Evolutionary conservation across 2,888 invertebrate genomes (phyloP).

Genomic region (Aphidoletes aphidimyza): DNA sequence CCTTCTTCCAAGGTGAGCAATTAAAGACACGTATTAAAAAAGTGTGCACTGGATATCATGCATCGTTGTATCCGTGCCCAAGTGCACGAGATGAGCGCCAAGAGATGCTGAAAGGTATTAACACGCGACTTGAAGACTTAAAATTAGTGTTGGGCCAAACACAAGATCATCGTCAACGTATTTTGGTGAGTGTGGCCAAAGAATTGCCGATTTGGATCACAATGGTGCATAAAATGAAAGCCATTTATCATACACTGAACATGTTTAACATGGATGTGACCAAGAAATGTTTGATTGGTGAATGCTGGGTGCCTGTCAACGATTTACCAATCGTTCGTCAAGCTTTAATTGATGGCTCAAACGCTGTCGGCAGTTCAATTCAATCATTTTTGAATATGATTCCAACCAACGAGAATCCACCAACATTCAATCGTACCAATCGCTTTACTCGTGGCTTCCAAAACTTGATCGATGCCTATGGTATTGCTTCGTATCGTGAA

Average conservation of each 20-base stretch:
- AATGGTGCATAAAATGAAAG: conserved; percentile 82
- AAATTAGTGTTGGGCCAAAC: conserved; percentile 82
- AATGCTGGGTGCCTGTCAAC: conserved; percentile 85
- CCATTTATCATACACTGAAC: conserved; percentile 93
- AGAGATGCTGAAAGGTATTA: conserved; percentile 85
- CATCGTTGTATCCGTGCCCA: conserved; percentile 87
- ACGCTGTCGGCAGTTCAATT: conserved; percentile 85
- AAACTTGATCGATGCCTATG: conserved; percentile 91
- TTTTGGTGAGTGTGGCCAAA: conserved; percentile 81
- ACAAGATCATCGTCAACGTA: conserved; percentile 83
- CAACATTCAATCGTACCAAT: conserved; percentile 92
- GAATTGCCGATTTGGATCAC: conserved; percentile 84
- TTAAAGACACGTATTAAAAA: conserved; percentile 86
- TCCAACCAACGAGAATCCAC: conserved; percentile 81
- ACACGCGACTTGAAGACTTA: conserved; percentile 83
- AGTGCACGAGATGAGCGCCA: conserved; percentile 80
- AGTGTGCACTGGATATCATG: conserved; percentile 87
- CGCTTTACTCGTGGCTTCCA: conserved; percentile 94
- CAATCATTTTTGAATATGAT: conserved; percentile 94
- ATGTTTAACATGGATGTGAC: conserved; percentile 92
- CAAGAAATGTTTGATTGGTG: conserved; percentile 88
- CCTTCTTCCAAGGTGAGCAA: conserved; percentile 87
- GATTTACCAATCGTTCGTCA: conserved; percentile 79
- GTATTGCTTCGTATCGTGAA: conserved; percentile 91
- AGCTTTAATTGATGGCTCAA: conserved; percentile 84